phyloP scores from a whole-genome alignment of 2,888 invertebrate genomes.

The Teleiodes luculella region DNA sequence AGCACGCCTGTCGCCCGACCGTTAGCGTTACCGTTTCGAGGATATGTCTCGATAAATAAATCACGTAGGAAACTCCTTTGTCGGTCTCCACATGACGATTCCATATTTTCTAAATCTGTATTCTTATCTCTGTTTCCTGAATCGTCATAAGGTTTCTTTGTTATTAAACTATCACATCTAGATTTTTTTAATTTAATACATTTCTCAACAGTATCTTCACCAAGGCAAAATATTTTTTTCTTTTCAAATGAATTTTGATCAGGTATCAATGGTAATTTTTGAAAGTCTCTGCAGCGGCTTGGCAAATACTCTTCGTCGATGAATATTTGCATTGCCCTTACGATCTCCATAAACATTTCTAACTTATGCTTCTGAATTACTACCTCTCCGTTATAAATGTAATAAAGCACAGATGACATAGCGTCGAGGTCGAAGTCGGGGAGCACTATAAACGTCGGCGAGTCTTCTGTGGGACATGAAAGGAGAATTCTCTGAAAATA shows the following conservation, averaged over 20 bases:
- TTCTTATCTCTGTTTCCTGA: constrained; percentile 41
- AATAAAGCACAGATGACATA: constrained; percentile 81
- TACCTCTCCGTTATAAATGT: constrained; percentile 84
- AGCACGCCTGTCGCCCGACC: constrained; percentile 63
- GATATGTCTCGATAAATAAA: constrained; percentile 70
- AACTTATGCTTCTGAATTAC: constrained; percentile 77
- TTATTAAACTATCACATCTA: constrained; percentile 30
- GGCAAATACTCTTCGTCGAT: constrained; percentile 51
- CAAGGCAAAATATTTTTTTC: constrained; percentile 37
- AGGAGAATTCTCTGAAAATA: constrained; percentile 54
- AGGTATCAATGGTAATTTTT: constrained; percentile 22
- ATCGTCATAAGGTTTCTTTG: constrained; percentile 36
- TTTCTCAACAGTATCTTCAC: constrained; percentile 30
- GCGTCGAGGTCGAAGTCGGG: constrained; percentile 81
- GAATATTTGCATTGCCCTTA: constrained; percentile 65
- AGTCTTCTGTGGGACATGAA: constrained; percentile 55
- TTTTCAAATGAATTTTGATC: constrained; percentile 19
- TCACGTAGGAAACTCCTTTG: constrained; percentile 67
- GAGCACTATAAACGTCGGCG: constrained; percentile 81
- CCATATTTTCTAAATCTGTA: constrained; percentile 53
- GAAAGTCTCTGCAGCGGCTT: constrained; percentile 26
- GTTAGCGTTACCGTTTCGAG: constrained; percentile 70
- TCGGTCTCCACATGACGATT: constrained; percentile 51
- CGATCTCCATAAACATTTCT: constrained; percentile 78
- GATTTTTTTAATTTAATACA: constrained; percentile 47